Evolutionary conservation across 2,888 invertebrate genomes (phyloP), one percentile per base, ranked within the genome.

Genomic region (Calameuta pallipes): DNA sequence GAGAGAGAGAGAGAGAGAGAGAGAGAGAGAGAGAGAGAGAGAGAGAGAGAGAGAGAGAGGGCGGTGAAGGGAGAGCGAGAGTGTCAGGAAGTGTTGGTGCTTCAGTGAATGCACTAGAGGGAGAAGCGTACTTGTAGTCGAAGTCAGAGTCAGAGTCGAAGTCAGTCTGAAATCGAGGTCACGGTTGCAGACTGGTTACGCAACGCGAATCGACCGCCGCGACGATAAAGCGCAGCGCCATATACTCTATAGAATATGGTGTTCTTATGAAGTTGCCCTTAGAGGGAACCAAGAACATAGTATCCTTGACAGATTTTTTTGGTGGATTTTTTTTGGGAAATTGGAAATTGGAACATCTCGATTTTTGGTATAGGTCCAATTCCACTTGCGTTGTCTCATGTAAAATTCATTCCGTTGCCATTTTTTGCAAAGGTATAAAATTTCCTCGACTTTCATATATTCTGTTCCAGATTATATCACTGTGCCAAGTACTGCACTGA

Each of bases 91-190:
- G 78, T 75, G 75, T 68, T 76, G 80, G 79, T 82, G 74, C 76
- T 81, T 74, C 79, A 74, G 78, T 73, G 73, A 76, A 76, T 76
- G 79, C 80, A 74, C 71, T n/a, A 80, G 80, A 79, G 68, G 80
- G 73, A 73, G 76, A 73, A 78, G 75, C 75, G 79, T 80, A 80
- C 79, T 78, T 79, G 79, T 33, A 71, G 33, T 80, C 77, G 76
- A 75, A 77, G 78, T 78, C 80, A 78, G 78, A 77, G 83, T 80
- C 81, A 77, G 78, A 77, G 83, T 80, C 81, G 81, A 75, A 84
- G 80, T 81, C 83, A 79, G 83, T 83, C 83, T 77, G 83, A 83
- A 86, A 88, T 88, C 87, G 88, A 87, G 88, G 88, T 88, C 88
- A 88, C 87, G 87, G 85, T 82, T 86, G 85, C 84, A 84, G 84